These are phyloP conservation scores for Morinoia aosen DNA, from an alignment of 2,888 invertebrate species.

Conservation along the genomic window DNA sequence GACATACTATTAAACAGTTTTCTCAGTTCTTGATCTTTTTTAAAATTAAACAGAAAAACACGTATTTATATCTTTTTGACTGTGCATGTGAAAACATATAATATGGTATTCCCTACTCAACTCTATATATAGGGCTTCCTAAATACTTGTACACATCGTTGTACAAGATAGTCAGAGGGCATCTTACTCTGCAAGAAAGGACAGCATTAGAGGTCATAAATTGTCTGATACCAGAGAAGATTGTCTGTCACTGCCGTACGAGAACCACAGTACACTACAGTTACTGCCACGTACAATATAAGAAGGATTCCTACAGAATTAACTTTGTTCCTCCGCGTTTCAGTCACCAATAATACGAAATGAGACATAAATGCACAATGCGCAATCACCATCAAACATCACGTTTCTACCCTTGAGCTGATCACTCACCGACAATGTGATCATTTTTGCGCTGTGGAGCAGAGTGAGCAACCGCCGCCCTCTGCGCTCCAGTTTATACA, in stretches of 20 bases:
- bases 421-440: constrained; percentile 28
- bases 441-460: constrained; percentile 35
- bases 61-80: too few relatives aligned
- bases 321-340: neutral
- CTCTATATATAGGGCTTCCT: too few relatives aligned
- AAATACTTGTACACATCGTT: too few relatives aligned
- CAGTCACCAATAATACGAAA: neutral
- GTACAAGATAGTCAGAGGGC: too few relatives aligned
- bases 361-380: neutral
- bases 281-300: neutral
- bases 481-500: neutral
- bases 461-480: constrained; percentile 23
- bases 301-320: neutral
- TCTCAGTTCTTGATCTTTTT: too few relatives aligned
- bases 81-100: too few relatives aligned
- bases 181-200: too few relatives aligned
- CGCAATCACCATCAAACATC: neutral
- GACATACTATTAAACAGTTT: too few relatives aligned
- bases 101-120: too few relatives aligned
- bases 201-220: neutral
- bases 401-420: neutral
- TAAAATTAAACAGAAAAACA: too few relatives aligned
- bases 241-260: too few relatives aligned
- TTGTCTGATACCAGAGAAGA: neutral
- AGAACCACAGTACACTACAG: neutral